Conservation (phyloP, 1,140 invertebrate genomes). For the Rhagoletis zephyria region DNA sequence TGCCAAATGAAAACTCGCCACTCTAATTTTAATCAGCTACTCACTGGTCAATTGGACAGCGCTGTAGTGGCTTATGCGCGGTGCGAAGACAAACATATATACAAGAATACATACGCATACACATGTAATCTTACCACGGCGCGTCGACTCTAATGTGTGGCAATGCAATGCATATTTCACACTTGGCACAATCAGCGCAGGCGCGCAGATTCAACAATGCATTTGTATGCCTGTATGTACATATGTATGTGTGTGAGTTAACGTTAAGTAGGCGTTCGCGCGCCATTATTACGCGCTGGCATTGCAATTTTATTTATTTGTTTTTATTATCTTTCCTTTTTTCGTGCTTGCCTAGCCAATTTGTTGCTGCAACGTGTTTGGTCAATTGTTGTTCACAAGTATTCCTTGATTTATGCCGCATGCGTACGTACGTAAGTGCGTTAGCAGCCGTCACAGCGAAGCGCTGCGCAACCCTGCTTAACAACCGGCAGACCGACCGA, state of each 20-base stretch:
- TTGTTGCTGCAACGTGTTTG: slow-evolving; percentile 56
- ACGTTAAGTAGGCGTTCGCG: slow-evolving; percentile 12
- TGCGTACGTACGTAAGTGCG: no score
- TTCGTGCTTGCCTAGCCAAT: slow-evolving; percentile 58
- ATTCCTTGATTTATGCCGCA: slow-evolving; percentile 66
- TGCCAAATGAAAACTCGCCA: slow-evolving; percentile 32
- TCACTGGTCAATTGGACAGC: slow-evolving; percentile 37
- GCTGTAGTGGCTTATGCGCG: neutral
- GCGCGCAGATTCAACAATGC: neutral
- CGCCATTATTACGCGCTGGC: slow-evolving; percentile 27
- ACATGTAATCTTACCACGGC: neutral
- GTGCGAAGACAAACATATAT: neutral
- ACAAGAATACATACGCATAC: neutral
- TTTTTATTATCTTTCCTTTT: neutral
- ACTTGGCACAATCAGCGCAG: slow-evolving; percentile 25
- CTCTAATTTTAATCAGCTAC: slow-evolving; percentile 51
- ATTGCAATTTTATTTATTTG: slow-evolving; percentile 5
- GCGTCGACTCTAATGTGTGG: slow-evolving; percentile 17
- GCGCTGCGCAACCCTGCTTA: no score
- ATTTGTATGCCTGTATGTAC: neutral
- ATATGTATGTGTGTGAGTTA: neutral
- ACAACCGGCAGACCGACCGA: neutral
- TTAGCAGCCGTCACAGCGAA: neutral
- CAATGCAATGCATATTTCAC: slow-evolving; percentile 42
- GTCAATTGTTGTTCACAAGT: slow-evolving; percentile 60